Percentiles rank a stretch among this genome's conserved stretches.
Evolutionary conservation across 2,888 invertebrate genomes (phyloP).

Genomic region (Hecatera dysodea): DNA sequence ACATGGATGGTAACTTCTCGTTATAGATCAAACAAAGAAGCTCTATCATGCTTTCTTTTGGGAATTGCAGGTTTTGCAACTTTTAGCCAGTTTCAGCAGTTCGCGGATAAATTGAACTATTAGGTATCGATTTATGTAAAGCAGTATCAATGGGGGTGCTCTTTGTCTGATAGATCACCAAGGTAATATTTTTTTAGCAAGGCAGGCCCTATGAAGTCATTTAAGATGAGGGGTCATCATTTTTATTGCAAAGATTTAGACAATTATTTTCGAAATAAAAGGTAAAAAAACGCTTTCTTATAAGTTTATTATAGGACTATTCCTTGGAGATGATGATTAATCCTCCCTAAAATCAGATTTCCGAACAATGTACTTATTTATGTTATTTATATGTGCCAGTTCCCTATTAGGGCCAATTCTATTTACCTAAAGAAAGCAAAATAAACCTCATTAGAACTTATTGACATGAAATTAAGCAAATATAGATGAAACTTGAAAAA

Average conservation of each 20-base stretch:
- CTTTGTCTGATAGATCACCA: too few relatives aligned
- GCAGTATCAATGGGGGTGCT: too few relatives aligned
- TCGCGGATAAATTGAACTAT: background rate
- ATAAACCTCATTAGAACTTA: constrained; percentile 40
- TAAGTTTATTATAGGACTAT: too few relatives aligned
- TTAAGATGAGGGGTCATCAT: too few relatives aligned
- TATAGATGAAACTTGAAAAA: constrained; percentile 45
- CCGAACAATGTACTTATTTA: constrained; percentile 12
- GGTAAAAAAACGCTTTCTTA: too few relatives aligned
- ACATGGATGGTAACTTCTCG: background rate
- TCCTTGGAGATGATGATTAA: too few relatives aligned
- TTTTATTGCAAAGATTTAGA: too few relatives aligned
- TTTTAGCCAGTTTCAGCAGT: constrained; percentile 9
- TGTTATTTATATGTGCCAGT: constrained; percentile 11
- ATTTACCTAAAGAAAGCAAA: constrained; percentile 53
- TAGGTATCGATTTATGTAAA: background rate
- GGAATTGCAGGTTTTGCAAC: background rate
- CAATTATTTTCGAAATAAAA: too few relatives aligned
- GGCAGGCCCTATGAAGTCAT: too few relatives aligned
- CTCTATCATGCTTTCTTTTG: background rate
- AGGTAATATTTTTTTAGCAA: too few relatives aligned
- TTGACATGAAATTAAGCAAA: constrained; percentile 45
- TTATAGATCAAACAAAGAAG: background rate
- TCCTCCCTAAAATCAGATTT: too few relatives aligned
- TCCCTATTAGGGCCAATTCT: constrained; percentile 25